These are phyloP conservation scores for Loxodonta africana DNA, from an alignment of 2,113 vertebrate genomes.

Conservation along the genomic window DNA sequence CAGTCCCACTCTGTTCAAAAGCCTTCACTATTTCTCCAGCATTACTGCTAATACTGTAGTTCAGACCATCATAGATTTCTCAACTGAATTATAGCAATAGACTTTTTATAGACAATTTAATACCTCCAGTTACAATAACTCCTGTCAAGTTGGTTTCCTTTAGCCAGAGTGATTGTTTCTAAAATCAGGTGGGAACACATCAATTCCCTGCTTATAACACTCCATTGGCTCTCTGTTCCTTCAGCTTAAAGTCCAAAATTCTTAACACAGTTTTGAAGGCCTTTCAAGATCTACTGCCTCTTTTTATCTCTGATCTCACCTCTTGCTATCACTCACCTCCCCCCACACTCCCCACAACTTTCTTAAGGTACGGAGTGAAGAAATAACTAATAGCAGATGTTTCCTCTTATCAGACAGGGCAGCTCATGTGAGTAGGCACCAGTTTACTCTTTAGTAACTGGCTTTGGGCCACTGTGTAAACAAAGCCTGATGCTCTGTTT, in stretches of 20 bases:
- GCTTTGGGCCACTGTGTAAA: slow-evolving; percentile 65
- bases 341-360: background rate
- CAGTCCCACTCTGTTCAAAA: background rate
- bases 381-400: slow-evolving; percentile 21
- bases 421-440: slow-evolving; percentile 12
- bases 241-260: background rate
- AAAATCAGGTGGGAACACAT: background rate
- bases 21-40: background rate
- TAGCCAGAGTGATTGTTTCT: background rate
- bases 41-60: background rate
- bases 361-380: slow-evolving; percentile 1
- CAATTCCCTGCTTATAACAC: background rate
- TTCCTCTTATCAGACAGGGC: slow-evolving; percentile 53
- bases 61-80: background rate
- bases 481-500: slow-evolving; percentile 51
- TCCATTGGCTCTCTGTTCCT: background rate
- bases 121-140: background rate
- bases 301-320: slow-evolving; percentile 16
- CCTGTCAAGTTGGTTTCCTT: background rate
- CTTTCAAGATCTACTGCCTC: background rate
- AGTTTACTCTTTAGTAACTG: background rate
- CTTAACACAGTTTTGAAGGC: background rate
- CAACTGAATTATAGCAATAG: background rate
- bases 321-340: background rate
- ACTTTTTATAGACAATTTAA: background rate